Percentiles rank a stretch among this genome's conserved stretches.
phyloP scores from a whole-genome alignment of 2,797 vertebrate species.

The Thaleichthys pacificus region DNA sequence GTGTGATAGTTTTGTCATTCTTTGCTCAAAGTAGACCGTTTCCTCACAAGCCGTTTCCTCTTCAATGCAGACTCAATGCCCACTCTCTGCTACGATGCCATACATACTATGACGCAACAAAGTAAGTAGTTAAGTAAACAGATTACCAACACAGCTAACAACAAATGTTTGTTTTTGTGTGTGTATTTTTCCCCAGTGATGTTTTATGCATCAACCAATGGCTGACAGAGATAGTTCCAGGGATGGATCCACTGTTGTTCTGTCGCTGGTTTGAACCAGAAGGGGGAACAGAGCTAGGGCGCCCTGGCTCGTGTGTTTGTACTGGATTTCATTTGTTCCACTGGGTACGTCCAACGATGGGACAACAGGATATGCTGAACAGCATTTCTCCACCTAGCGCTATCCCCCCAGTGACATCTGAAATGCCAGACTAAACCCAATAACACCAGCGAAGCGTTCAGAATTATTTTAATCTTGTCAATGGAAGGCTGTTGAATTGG shows the following conservation, averaged over 20 bases:
- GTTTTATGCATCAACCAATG: neutral
- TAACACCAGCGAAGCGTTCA: conserved; percentile 15
- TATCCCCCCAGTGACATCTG: conserved; percentile 23
- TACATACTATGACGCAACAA: neutral
- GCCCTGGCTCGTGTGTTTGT: conserved; percentile 7
- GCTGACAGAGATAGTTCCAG: neutral
- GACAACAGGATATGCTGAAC: conserved; percentile 10
- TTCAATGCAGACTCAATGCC: neutral
- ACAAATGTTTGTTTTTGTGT: neutral
- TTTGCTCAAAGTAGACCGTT: conserved; percentile 47
- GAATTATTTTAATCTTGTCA: conserved; percentile 21
- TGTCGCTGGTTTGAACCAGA: neutral
- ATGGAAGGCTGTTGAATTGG: conserved; percentile 22
- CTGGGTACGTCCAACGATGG: conserved; percentile 11
- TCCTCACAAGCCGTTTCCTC: conserved; percentile 27
- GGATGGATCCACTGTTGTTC: neutral
- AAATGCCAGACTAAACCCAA: conserved; percentile 30
- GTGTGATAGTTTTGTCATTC: conserved; percentile 45
- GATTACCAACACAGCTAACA: neutral
- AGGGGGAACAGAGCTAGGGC: no score
- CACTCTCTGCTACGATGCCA: neutral
- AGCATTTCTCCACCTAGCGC: conserved; percentile 14
- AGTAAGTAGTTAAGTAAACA: neutral
- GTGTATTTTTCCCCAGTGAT: neutral
- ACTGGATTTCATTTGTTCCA: conserved; percentile 17